Conservation (phyloP, 1,140 invertebrate genomes). For the Kradibia gibbosae region DNA sequence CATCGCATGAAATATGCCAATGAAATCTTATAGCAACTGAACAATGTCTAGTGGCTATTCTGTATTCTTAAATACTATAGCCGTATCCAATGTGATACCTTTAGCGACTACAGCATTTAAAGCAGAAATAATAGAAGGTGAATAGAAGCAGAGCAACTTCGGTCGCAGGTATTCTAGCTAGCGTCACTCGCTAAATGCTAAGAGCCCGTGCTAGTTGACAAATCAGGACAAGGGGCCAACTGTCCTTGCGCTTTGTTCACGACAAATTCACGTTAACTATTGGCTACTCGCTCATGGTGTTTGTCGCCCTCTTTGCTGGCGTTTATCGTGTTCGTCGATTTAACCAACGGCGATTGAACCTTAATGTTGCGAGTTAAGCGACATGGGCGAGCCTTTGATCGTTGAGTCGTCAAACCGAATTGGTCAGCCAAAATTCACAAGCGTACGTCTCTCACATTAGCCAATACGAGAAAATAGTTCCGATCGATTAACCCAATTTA, state of each 20-base stretch:
- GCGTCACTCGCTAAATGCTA: neutral
- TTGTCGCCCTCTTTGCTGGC: neutral
- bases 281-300: neutral
- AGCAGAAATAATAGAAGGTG: no score
- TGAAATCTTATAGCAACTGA: neutral
- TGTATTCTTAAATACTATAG: neutral
- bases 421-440: constrained; percentile 19
- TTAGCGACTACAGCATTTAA: neutral
- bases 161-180: neutral
- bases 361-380: constrained; percentile 35
- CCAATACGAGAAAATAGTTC: neutral
- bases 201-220: neutral
- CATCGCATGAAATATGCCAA: neutral
- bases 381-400: constrained; percentile 17
- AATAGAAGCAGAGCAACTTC: no score
- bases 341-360: neutral
- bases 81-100: neutral
- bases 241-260: neutral
- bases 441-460: neutral
- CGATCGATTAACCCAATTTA: constrained; percentile 6
- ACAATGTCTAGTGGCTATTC: neutral
- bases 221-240: neutral
- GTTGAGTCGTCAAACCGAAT: constrained; percentile 33
- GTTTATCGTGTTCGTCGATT: neutral
- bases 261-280: neutral